Base-by-base conservation (phyloP, 2,797 vertebrate species). In the Sebastiscus albofasciatus region DNA sequence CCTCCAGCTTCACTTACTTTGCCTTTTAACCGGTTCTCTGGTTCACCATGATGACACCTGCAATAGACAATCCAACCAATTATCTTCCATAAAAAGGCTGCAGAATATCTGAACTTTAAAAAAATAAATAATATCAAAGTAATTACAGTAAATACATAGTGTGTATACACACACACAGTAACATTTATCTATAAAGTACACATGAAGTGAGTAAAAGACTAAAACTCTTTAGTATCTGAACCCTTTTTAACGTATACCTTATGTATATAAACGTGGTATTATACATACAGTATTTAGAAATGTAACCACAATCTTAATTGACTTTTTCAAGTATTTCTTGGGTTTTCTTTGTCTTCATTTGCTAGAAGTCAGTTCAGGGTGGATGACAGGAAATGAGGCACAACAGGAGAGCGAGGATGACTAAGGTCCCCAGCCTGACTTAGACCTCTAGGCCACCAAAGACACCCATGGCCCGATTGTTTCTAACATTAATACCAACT, bases 321-420 rank as follows among this genome's bases (percentile, higher is more conserved):
- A 5, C 18, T 36, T 34, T 10, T 27, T 27, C 9, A n/a, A 71
- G 13, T 46, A 18, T 72, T 64, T 73, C 72, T 36, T n/a, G n/a
- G 13, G 54, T 9, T 12, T 12, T 52, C 39, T 60, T 46, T 65
- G 62, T 75, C 34, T 69, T 67, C n/a, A 22, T 75, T 56, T 85
- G 33, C 71, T 61, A 16, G 29, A 27, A 65, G 56, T 67, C 27
- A 16, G 20, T 10, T 10, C 22, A 75, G 10, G 49, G 27, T 52
- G 3, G 18, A 8, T 31, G 64, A 69, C 65, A 75, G 77, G 81
- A 89, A 89, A 86, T 86, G 58, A 79, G 66, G 31, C 33, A 42
- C 39, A 0, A 16, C 59, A 27, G 65, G 14, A 61, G 46, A 71
- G 61, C 1, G 5, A 39, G 42, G 59, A 84, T 55, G 64, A 24